Conservation (phyloP, 2,113 vertebrate species). For the Oenanthe melanoleuca region DNA sequence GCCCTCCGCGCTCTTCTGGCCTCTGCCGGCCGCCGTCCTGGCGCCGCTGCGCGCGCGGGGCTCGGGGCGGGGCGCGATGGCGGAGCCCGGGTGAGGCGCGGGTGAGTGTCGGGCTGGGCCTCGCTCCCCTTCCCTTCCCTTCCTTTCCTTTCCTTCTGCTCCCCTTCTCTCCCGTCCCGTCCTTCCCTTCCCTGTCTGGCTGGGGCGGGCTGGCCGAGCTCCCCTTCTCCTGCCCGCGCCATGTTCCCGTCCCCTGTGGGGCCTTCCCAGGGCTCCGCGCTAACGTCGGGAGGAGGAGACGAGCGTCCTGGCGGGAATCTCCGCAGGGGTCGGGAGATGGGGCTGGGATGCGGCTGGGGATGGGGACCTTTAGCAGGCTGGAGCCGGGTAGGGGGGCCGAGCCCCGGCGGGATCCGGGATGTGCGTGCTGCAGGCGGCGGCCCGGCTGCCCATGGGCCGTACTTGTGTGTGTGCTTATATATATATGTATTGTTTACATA, state of each 20-base stretch:
- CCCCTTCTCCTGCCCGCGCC: accelerated
- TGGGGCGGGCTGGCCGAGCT: accelerated
- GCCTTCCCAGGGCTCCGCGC: accelerated
- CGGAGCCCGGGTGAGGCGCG: neutral
- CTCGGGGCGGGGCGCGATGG: neutral
- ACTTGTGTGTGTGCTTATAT: accelerated
- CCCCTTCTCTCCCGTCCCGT: no score
- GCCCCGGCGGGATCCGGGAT: neutral
- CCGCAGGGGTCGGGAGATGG: neutral
- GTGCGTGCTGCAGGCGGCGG: neutral
- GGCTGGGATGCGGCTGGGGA: neutral
- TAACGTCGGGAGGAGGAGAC: neutral
- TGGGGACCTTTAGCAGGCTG: accelerated
- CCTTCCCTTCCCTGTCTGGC: accelerated
- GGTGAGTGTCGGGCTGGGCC: neutral
- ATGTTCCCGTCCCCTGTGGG: neutral
- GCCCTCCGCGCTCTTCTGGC: accelerated
- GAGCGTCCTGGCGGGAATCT: neutral
- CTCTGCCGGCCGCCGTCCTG: neutral
- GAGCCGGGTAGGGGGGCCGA: no score
- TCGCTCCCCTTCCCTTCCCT: accelerated
- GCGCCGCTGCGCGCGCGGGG: neutral
- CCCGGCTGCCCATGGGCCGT: neutral
- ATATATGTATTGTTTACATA: accelerated
- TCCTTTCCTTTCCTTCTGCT: accelerated